Base-by-base conservation (phyloP, 2,888 invertebrate genomes). In the Xiphydria camelus region DNA sequence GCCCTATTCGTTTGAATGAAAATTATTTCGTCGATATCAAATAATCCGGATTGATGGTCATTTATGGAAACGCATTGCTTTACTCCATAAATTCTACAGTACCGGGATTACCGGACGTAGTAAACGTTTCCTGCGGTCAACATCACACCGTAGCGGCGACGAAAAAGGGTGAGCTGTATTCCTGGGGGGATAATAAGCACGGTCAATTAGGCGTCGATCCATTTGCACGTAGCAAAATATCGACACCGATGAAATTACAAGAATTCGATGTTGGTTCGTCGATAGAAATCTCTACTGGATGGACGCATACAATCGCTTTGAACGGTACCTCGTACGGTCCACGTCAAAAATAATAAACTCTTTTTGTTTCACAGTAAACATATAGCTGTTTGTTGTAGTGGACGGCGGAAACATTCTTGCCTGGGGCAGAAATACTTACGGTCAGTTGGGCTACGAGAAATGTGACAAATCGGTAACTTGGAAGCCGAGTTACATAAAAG, bases 131-230 rank as follows among this genome's bases (percentile, higher is more conserved):
- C 31, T 90, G 90, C 73, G 94, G 94, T 2, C 91, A 93, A 74
- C 86, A 89, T 64, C 91, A 91, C 69, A 86, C 87, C 4, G 70
- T 89, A 23, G 84, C 82, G 7, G 61, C 83, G 41, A 79, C 78
- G 29, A 68, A 70, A 15, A 73, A 77, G 55, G 85, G 84, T 59
- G 83, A 80, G 43, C 77, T 85, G 47, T 89, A 80, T 78, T 85
- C 79, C 9, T 90, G 91, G 84, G 94, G 94, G 18, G 89, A 89
- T 62, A 93, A 92, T 65, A 90, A 86, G 73, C 86, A 85, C 73
- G 88, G 91, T 0, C 93, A 94, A 66, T 75, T 90, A 38, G 83
- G 88, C 7, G 64, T 84, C 6, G 81, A 82, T 57, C 75, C 79
- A 41, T 75, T 74, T 71, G 49, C 64, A 77, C 75, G 43, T 80